Evolutionary conservation across 2,797 vertebrate genomes (phyloP), one percentile per base, ranked within the genome.

Genomic region (Rachycentron canadum): DNA sequence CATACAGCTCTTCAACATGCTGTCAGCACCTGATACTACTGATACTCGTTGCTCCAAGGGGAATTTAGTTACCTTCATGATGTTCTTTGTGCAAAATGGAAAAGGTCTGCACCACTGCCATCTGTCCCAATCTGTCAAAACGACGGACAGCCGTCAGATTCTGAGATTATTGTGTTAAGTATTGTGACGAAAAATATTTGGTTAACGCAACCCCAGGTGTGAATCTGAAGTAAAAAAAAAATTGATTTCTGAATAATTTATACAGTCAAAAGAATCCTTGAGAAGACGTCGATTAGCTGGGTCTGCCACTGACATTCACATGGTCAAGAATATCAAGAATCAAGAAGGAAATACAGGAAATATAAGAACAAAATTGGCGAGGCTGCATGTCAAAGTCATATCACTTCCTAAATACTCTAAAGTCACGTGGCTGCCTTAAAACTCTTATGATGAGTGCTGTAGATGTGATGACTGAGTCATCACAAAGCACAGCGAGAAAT

Each of bases 391-490:
- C 47, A 66, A n/a, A 45, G 41, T 71, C 64, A 52, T 65, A 49
- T 45, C 36, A 55, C 41, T 56, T 69, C 62, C 14, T 38, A 30
- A 75, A 62, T n/a, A 70, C 53, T 72, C 32, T 69, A 65, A 70
- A 57, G 67, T 61, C 59, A 76, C 58, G 57, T n/a, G 41, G 26
- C 53, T 53, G 32, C 73, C 64, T 78, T 78, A 47, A 28, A 76
- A 69, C 58, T 52, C 58, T 72, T 66, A 28, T 45, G 34, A 82
- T 76, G 43, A 83, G 36, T 28, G n/a, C 21, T 41, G 32, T 49
- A 57, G 62, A 77, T 71, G 56, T 40, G 64, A 77, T 65, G 78
- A 82, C 68, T 67, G 69, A 78, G 76, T 79, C 73, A 62, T 81
- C 80, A 78, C 69, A 76, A 57, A 79, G 81, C 28, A 1, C 65